Base-by-base conservation (phyloP, 2,888 invertebrate species). In the Theodoxus fluviatilis region DNA sequence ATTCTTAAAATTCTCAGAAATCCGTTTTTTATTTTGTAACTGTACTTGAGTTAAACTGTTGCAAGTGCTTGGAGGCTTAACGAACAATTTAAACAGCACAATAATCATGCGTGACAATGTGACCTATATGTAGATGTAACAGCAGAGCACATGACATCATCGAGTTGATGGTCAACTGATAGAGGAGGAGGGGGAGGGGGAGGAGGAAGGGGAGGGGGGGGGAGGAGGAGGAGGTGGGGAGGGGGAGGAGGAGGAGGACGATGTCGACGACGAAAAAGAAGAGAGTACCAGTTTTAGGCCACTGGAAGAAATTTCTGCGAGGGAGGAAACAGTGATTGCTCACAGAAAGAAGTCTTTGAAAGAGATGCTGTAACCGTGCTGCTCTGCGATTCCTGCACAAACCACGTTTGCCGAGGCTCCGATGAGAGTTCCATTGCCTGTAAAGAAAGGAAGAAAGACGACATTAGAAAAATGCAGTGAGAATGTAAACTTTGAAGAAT, bases 361-460 rank as follows among this genome's bases (percentile, higher is more conserved):
- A 0, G 93, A 92, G 83, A 96, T 93, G 80, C 92, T 90, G 84
- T 95, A 95, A 28, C 95, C 96, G 86, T 96, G 95, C 81, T 95
- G 95, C 83, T 95, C 95, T 0, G 95, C 95, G 22, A 96, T 93
- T 67, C 96, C 95, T 6, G 95, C 95, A 88, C 94, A 94, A 1
- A 96, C 94, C 28, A 96, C 94, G 87, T 96, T 96, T 0, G 95
- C 94, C 37, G 95, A 94, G 0, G 95, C 94, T 71, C 95, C 96
- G 83, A 96, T 94, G 15, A 96, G 86, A 0, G 95, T 95, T 63
- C 95, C 95, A 87, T 96, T 96, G 71, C 95, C 95, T 94, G 84
- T 37, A 67, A 28, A 37, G 18, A n/a, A 18, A 9, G 33, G 37
- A 1, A 63, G 25, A 65, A 71, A 69, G 69, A 49, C n/a, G 55